phyloP scores from a whole-genome alignment of 2,113 vertebrate species.

The Caloenas nicobarica region DNA sequence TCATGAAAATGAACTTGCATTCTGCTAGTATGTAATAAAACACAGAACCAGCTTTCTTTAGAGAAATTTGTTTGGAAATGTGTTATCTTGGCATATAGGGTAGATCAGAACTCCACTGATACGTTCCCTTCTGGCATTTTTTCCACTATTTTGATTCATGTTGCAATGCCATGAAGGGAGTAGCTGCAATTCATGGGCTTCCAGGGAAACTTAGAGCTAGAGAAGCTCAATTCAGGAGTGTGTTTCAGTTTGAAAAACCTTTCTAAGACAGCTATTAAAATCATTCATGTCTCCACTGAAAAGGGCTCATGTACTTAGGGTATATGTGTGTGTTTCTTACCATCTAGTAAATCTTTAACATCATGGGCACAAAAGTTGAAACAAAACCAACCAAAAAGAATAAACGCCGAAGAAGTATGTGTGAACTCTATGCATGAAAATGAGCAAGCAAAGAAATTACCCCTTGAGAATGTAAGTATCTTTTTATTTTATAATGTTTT shows the following conservation, averaged over 20 bases:
- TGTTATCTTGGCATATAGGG: neutral
- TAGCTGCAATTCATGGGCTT: neutral
- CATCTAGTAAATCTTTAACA: constrained; percentile 80
- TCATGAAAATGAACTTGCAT: neutral
- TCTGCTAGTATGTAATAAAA: neutral
- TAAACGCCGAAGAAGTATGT: constrained; percentile 22
- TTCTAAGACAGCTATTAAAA: neutral
- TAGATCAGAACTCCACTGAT: neutral
- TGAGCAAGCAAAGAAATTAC: constrained; percentile 6
- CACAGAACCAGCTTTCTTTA: neutral
- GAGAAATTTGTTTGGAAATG: neutral
- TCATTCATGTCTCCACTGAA: neutral
- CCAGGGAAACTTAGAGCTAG: neutral
- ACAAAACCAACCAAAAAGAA: constrained; percentile 78
- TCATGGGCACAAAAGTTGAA: constrained; percentile 93
- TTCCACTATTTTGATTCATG: neutral
- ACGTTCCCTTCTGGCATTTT: neutral
- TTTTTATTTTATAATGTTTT: neutral
- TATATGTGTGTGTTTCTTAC: neutral
- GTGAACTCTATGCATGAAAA: constrained; percentile 24
- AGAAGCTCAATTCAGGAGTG: neutral
- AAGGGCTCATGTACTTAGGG: neutral
- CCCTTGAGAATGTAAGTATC: constrained; percentile 57
- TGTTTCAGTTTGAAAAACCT: neutral
- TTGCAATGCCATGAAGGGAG: too few species aligned